phyloP scores from a whole-genome alignment of 2,888 invertebrate genomes.

The Eledona agricola region DNA sequence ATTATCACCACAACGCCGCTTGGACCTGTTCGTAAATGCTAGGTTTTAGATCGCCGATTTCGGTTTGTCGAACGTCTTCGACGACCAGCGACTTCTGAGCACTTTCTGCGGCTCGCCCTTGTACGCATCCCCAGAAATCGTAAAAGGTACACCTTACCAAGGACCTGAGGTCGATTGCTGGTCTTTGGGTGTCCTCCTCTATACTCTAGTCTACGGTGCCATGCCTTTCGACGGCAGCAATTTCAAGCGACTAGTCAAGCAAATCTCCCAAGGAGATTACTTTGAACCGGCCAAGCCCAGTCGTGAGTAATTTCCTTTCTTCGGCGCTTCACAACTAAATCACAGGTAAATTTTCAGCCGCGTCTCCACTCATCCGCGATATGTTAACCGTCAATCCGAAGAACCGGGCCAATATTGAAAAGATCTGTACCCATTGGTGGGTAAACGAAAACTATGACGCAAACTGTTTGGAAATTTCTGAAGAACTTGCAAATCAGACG shows the following conservation, averaged over 20 bases:
- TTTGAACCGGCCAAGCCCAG: conserved; percentile 96
- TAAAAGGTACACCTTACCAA: conserved; percentile 94
- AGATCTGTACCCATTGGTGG: conserved; percentile 98
- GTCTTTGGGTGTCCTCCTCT: conserved; percentile 96
- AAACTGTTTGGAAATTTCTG: conserved; percentile 85
- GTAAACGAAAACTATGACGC: conserved; percentile 86
- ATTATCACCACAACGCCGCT: not conserved
- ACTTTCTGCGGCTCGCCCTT: conserved; percentile 97
- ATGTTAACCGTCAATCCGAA: conserved; percentile 94
- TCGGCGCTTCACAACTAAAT: conserved; percentile 1
- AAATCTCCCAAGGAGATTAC: conserved; percentile 97
- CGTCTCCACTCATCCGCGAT: conserved; percentile 91
- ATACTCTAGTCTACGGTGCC: conserved; percentile 97
- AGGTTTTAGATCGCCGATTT: conserved; percentile 95
- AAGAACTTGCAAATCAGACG: conserved; percentile 88
- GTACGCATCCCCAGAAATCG: conserved; percentile 97
- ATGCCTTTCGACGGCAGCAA: conserved; percentile 99
- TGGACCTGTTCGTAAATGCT: conserved; percentile 1
- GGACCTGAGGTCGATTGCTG: conserved; percentile 96
- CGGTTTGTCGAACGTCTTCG: conserved; percentile 96
- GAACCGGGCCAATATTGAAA: conserved; percentile 89
- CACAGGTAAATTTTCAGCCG: conserved; percentile 67
- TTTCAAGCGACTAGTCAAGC: conserved; percentile 94
- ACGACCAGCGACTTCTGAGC: conserved; percentile 82
- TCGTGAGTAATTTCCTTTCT: conserved; percentile 69